Evolutionary conservation across 2,888 invertebrate genomes (phyloP).

Genomic region (Sphinx pinastri): DNA sequence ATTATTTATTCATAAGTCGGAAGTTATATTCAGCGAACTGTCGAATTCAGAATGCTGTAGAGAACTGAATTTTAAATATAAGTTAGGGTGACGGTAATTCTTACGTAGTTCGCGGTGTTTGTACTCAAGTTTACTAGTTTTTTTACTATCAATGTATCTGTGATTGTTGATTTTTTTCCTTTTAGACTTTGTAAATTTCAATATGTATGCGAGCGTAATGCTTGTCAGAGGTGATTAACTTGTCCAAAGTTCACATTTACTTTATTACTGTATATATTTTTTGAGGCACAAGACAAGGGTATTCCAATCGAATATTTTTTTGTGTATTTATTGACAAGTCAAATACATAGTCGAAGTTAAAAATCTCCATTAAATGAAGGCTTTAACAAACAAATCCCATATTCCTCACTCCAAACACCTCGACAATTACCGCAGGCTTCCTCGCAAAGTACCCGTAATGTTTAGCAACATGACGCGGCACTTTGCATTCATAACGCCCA

Average conservation of each 20-base stretch:
- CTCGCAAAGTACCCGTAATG: slow-evolving; percentile 11
- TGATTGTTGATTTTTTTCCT: no score
- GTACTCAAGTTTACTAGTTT: background rate
- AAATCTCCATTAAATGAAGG: background rate
- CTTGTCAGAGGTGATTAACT: no score
- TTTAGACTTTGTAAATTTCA: no score
- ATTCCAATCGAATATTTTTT: no score
- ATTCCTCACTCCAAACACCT: no score
- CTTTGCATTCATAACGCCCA: slow-evolving; percentile 17
- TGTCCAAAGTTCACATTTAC: no score
- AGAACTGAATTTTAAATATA: background rate
- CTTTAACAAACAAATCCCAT: background rate
- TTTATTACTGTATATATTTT: no score
- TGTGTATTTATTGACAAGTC: no score
- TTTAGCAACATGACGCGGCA: slow-evolving; percentile 13
- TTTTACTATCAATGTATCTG: background rate
- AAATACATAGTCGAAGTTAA: no score
- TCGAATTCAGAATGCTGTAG: slow-evolving; percentile 9
- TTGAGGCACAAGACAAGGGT: no score
- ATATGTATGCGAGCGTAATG: no score
- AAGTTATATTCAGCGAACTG: slow-evolving; percentile 11
- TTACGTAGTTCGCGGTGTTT: background rate
- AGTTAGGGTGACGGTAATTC: background rate
- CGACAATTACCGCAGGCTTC: slow-evolving; percentile 1
- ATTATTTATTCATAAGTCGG: slow-evolving; percentile 18